These are phyloP conservation scores for Tursiops truncatus DNA, from an alignment of 2,113 vertebrate species.

Conservation along the genomic window DNA sequence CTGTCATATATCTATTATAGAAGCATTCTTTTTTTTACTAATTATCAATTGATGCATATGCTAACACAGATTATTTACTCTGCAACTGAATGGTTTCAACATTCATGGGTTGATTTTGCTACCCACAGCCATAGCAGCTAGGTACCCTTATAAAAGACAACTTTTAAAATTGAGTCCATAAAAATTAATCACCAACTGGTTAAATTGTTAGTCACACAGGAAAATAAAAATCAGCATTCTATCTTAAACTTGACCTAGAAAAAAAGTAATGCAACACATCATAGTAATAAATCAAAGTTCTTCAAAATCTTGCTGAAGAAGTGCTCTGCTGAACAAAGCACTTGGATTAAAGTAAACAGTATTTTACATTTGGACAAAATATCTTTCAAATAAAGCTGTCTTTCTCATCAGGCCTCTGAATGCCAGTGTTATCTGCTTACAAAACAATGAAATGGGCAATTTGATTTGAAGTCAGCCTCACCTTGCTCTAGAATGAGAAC, in stretches of 20 bases:
- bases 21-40: background rate
- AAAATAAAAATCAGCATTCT: background rate
- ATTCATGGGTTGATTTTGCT: background rate
- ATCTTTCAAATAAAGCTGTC: background rate
- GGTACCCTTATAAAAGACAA: background rate
- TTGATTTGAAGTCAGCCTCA: background rate
- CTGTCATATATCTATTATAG: background rate
- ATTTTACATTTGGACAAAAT: background rate
- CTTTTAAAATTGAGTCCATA: background rate
- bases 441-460: background rate
- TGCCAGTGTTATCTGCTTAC: background rate
- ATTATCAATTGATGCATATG: background rate
- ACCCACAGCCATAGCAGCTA: background rate
- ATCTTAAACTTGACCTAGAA: background rate
- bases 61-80: background rate
- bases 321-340: background rate
- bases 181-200: background rate
- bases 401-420: background rate
- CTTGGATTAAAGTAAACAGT: background rate
- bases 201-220: background rate
- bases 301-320: background rate
- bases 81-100: background rate
- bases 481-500: background rate
- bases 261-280: background rate
- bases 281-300: background rate